Base-by-base conservation (phyloP, 2,888 invertebrate genomes). In the Alviniconcha strummeri region DNA sequence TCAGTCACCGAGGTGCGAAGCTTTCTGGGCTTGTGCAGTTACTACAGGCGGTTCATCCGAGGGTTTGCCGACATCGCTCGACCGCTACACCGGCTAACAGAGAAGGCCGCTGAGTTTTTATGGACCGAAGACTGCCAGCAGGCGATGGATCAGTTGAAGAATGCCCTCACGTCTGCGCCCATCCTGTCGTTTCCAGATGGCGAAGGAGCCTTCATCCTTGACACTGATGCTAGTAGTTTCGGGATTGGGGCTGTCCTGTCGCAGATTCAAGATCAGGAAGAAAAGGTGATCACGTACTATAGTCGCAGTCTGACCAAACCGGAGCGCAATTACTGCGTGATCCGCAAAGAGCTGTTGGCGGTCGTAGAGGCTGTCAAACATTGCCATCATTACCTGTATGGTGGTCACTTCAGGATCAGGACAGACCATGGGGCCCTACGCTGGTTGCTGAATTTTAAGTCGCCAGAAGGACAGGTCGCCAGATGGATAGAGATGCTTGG, bases 131-230 rank as follows among this genome's bases (percentile, higher is more conserved):
- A n/a, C n/a, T n/a, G n/a, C n/a, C 72, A 82, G 54, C 19, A 15
- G 15, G 72, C 54, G 76, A 64, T 84, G 64, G 72, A 71, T 8
- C 80, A 67, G 7, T 57, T 86, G 6, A 80, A 84, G 56, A 69
- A 67, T 17, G 64, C 75, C 17, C 69, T 85, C 56, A 71, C 64
- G 5, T 54, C 17, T 7, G 74, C 82, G 4, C 77, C 80, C 7
- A 55, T 85, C 54, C 74, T 86, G 77, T 83, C 80, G 52, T 85
- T 69, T 74, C 78, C 84, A 5, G 83, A 85, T 36, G 82, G 77
- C n/a, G n/a, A n/a, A 11, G 52, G 55, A 8, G 60, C 83, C 8
- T 85, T 81, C 82, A 71, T 83, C 6, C 72, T 86, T 0, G 78
- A 85, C 11, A 77, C 75, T 60, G 84, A 80, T 67, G 82, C 84